phyloP scores from a whole-genome alignment of 2,888 invertebrate genomes.

The Cataglyphis altisquamis region DNA sequence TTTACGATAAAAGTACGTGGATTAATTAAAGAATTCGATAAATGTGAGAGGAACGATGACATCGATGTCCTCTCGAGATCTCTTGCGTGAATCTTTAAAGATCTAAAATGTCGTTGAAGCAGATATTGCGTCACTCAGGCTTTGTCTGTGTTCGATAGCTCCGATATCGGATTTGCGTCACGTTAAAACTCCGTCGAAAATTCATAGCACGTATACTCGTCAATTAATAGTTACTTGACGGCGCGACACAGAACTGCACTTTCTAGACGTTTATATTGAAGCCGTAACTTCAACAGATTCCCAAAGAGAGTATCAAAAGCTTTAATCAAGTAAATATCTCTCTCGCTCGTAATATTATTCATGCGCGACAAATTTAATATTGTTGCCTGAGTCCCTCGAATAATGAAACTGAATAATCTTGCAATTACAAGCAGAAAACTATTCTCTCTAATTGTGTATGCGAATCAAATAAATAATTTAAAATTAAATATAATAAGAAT shows the following conservation, averaged over 20 bases:
- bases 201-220: slow-evolving; percentile 55
- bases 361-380: slow-evolving; percentile 36
- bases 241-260: slow-evolving; percentile 54
- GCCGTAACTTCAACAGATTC: slow-evolving; percentile 52
- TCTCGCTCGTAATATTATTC: slow-evolving; percentile 36
- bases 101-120: slow-evolving; percentile 23
- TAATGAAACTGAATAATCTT: slow-evolving; percentile 7
- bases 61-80: neutral
- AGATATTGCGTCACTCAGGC: slow-evolving; percentile 47
- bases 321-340: slow-evolving; percentile 49
- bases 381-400: neutral
- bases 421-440: neutral
- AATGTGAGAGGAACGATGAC: neutral
- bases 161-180: slow-evolving; percentile 54
- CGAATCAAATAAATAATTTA: slow-evolving; percentile 11
- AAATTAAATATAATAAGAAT: slow-evolving; percentile 19
- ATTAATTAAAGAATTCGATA: neutral
- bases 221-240: slow-evolving; percentile 58
- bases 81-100: slow-evolving; percentile 27
- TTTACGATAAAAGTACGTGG: neutral
- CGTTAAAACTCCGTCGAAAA: slow-evolving; percentile 57
- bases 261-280: slow-evolving; percentile 54
- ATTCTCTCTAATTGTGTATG: neutral
- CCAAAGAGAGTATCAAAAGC: slow-evolving; percentile 48
- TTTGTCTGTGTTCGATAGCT: slow-evolving; percentile 32